Percentiles rank a stretch among this genome's conserved stretches.
Evolutionary conservation across 2,113 vertebrate genomes (phyloP).

Genomic region (Otis tarda): DNA sequence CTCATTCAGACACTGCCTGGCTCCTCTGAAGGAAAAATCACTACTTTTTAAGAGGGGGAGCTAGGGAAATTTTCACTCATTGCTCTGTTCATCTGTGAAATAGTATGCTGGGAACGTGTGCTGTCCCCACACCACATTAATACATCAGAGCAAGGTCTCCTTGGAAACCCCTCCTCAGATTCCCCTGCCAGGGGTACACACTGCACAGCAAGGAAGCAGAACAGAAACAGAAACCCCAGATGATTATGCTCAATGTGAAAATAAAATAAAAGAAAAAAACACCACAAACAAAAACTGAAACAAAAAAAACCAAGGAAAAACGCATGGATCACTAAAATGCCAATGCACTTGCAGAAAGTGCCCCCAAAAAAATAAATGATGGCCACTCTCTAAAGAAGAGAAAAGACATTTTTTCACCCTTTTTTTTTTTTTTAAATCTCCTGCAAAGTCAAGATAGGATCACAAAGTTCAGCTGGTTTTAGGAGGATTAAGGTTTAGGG

Average conservation of each 20-base stretch:
- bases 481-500: slow-evolving; percentile 52
- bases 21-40: neutral
- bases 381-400: neutral
- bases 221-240: neutral
- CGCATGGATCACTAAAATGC: neutral
- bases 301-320: neutral
- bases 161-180: neutral
- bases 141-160: neutral
- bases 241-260: neutral
- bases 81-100: neutral
- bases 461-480: slow-evolving; percentile 54
- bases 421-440: neutral
- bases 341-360: neutral
- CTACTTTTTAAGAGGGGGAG: neutral
- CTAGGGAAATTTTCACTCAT: neutral
- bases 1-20: neutral
- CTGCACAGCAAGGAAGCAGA: neutral
- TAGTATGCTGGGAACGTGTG: neutral
- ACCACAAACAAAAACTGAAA: no score
- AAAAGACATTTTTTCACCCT: neutral
- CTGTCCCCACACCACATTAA: neutral
- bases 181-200: neutral
- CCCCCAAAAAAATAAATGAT: neutral
- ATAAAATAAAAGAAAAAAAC: neutral
- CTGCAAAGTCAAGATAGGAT: slow-evolving; percentile 53